Base-by-base conservation (phyloP, 2,888 invertebrate genomes). In the Campoplex nolae region DNA sequence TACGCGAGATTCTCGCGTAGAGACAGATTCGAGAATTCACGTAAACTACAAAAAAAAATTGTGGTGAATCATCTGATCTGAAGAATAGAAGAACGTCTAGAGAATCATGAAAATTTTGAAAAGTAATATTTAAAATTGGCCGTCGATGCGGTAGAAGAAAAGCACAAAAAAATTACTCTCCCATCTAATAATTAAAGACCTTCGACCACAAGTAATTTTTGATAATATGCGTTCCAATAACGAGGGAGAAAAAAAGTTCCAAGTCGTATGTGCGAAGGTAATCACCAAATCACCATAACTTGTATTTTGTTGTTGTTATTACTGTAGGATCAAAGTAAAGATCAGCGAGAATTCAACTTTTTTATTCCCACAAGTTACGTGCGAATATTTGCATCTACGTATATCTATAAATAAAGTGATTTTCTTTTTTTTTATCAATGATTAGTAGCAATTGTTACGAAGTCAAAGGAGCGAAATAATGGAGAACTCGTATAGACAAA, bases 151-250 rank as follows among this genome's bases (percentile, higher is more conserved):
- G 32, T 74, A 4, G 13, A 38, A 74, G 56, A 7, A n/a, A n/a
- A 35, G 23, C 38, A 38, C 67, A 56, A 42, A 11, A 84, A 79
- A 74, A 56, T 28, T 28, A 56, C 54, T 74, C 73, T n/a, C 48
- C 58, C 45, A 77, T 70, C 42, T 76, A 77, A 58, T 8, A 48
- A 83, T 35, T n/a, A 32, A 28, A 38, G 48, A 54, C 77, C 54
- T 73, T 18, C 73, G 65, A 73, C 62, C 65, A 4, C 28, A 32
- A 28, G 38, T 13, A 1, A 51, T 71, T 83, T 62, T 38, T 62
- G n/a, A 77, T 73, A 62, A 71, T 65, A 62, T 70, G 77, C 54
- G 70, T 58, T 45, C 18, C 8, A 48, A 35, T 23, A 56, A 23
- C 1, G 28, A 78, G 56, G 18, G 51, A 18, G 56, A 74, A 48